phyloP scores from a whole-genome alignment of 2,113 vertebrate species.

The Camarhynchus parvulus region DNA sequence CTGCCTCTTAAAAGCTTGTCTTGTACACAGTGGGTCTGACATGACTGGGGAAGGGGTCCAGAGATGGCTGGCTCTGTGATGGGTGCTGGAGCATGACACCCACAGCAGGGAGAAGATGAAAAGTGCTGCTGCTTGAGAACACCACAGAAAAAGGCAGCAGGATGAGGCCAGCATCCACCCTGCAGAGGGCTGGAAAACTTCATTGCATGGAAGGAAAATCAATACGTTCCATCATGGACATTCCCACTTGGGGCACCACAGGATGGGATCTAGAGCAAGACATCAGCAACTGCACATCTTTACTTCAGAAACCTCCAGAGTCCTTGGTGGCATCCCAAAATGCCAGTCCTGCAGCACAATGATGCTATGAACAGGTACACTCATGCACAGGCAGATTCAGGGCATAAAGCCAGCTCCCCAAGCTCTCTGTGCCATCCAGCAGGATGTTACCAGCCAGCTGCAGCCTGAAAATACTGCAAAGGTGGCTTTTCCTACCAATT shows the following conservation, averaged over 20 bases:
- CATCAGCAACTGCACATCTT: fast-evolving
- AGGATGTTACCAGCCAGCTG: fast-evolving
- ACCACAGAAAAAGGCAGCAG: fast-evolving
- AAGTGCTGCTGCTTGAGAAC: neutral
- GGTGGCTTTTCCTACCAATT: neutral
- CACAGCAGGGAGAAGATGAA: neutral
- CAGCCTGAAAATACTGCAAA: neutral
- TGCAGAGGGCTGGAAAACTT: fast-evolving
- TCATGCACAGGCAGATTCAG: neutral
- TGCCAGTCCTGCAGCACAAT: neutral
- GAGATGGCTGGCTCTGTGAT: neutral
- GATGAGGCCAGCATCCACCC: neutral
- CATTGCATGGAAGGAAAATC: neutral
- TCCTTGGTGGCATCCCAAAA: neutral
- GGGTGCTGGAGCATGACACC: neutral
- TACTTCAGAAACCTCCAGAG: neutral
- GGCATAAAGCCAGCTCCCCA: neutral
- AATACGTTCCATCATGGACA: fast-evolving
- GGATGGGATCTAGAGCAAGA: fast-evolving
- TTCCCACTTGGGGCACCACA: fast-evolving
- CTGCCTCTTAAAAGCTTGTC: neutral
- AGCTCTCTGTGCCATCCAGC: too few relatives aligned
- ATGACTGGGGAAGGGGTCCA: neutral
- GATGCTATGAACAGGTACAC: neutral
- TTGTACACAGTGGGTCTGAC: neutral